phyloP scores from a whole-genome alignment of 2,888 invertebrate genomes.

The Aporophyla nigra region DNA sequence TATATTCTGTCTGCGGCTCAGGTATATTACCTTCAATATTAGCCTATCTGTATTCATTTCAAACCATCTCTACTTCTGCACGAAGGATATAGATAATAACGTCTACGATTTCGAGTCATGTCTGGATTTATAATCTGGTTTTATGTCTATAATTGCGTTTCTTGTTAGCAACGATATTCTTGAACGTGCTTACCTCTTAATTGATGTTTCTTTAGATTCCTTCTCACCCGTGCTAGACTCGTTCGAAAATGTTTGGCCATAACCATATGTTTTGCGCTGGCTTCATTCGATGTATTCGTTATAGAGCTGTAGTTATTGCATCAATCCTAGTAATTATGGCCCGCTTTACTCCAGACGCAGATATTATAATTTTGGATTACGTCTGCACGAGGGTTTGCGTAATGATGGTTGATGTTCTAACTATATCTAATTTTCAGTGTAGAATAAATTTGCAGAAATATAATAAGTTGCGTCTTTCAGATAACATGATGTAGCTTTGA shows the following conservation, averaged over 20 bases:
- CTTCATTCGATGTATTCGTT: conserved; percentile 68
- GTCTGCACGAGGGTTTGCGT: conserved; percentile 40
- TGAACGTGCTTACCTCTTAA: conserved; percentile 61
- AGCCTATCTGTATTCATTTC: not conserved
- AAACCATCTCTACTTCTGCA: not conserved
- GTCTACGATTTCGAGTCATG: conserved; percentile 35
- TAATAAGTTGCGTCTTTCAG: not conserved
- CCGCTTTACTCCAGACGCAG: conserved; percentile 57
- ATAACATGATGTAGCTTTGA: not conserved
- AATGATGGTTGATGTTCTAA: conserved; percentile 38
- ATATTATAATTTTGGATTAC: conserved; percentile 63
- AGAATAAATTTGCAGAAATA: conserved; percentile 6
- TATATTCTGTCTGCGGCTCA: not conserved
- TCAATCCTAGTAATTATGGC: conserved; percentile 70
- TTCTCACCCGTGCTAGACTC: conserved; percentile 45
- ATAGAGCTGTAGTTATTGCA: conserved; percentile 65
- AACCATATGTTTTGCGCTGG: conserved; percentile 64
- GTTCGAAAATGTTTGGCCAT: conserved; percentile 56
- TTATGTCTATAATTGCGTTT: conserved; percentile 54
- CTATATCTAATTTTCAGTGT: conserved; percentile 2
- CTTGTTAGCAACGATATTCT: conserved; percentile 51
- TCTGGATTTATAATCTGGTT: conserved; percentile 54
- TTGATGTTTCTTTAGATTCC: conserved; percentile 52
- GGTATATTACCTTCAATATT: not conserved
- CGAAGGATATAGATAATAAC: conserved; percentile 35